Evolutionary conservation across 2,797 vertebrate genomes (phyloP), one percentile per base, ranked within the genome.

Genomic region (Moxostoma hubbsi): DNA sequence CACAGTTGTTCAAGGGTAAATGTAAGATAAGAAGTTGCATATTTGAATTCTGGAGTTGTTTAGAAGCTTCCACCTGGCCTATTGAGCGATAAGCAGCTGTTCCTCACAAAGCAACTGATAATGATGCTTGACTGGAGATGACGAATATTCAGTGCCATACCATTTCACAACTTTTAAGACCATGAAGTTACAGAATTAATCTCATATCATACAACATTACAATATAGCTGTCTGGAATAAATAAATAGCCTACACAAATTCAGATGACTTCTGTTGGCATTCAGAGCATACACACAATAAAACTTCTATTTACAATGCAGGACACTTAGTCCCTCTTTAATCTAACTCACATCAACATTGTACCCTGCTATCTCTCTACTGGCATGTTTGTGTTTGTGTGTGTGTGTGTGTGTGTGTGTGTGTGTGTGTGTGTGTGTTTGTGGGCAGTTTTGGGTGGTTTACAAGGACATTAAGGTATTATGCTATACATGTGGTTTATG

Each of bases 61-160:
- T 16, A 24, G 50, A 71, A 72, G 51, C 67, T 72, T 79, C 59
- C 50, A 71, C 67, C 76, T 79, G 66, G 47, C 49, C 36, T 49
- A 47, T 12, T 71, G 59, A 13, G 61, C 65, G 77, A 72, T 79
- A 72, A 72, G 68, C 51, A 79, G 51, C 16, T 63, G 59, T 36
- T 72, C 11, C 69, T 54, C 12, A 54, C 45, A 0, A 6, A 72
- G 77, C 9, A 49, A 18, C 7, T 61, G 75, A 77, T 69, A 79
- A 68, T 64, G 36, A 64, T 50, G 51, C 77, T 72, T 79, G 68
- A 79, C 45, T 57, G 12, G 50, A 79, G 59, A 72, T 63, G 67
- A 70, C 58, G 63, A 63, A 71, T 24, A 24, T 54, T 18, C 47
- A 71, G 16, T 15, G 36, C 18, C 47, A 43, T 51, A 65, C 55